These are phyloP conservation scores for Nemopilema nomurai DNA, from an alignment of 30 jellyfish, hydroid and myxozoan genomes.

Conservation along the genomic window DNA sequence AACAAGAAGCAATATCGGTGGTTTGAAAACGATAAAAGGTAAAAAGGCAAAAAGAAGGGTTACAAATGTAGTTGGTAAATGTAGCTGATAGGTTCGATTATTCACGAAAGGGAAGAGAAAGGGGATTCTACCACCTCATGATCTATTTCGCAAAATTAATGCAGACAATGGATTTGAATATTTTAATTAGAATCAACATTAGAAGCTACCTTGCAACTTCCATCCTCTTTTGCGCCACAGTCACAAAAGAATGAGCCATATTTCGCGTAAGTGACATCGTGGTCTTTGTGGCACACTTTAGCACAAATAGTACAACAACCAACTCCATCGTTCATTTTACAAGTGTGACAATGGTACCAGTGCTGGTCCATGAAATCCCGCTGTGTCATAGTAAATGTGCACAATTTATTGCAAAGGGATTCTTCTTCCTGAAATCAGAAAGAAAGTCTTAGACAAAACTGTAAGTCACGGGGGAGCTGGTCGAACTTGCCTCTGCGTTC, in stretches of 20 bases:
- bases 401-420: conserved; percentile 66
- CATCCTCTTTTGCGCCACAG: conserved; percentile 98
- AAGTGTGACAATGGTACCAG: conserved; percentile 98
- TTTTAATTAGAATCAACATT: too few species aligned
- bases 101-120: too few species aligned
- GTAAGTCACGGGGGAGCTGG: too few species aligned
- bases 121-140: too few species aligned
- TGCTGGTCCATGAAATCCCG: conserved; percentile 91
- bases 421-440: conserved; percentile 73
- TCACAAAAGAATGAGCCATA: conserved; percentile 95
- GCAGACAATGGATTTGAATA: too few species aligned
- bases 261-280: conserved; percentile 94
- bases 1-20: too few species aligned
- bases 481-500: too few species aligned
- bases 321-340: conserved; percentile 96
- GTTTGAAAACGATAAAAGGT: too few species aligned
- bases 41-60: not conserved
- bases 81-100: not conserved
- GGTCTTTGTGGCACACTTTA: conserved; percentile 92
- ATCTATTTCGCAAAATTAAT: too few species aligned
- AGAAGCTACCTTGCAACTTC: conserved; percentile 85
- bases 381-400: conserved; percentile 91
- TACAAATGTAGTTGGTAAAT: not conserved
- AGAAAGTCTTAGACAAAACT: too few species aligned
- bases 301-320: conserved; percentile 99